phyloP scores from a whole-genome alignment of 2,797 vertebrate genomes.

The Lacerta bilineata region DNA sequence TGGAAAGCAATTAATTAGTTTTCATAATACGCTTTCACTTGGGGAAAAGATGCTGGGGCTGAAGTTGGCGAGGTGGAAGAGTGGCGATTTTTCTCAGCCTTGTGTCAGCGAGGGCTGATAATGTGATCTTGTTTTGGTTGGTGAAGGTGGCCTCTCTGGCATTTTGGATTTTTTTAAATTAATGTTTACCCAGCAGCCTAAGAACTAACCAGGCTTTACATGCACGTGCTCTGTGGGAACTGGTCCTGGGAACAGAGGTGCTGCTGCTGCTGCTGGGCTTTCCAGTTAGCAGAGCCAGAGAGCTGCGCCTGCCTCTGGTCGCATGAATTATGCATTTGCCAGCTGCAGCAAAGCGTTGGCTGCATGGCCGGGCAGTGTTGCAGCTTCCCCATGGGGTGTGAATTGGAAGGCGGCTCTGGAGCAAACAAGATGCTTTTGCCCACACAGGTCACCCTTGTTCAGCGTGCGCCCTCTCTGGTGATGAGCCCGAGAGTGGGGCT shows the following conservation, averaged over 20 bases:
- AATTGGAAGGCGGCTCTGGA: conserved; percentile 36
- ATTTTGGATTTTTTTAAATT: conserved; percentile 79
- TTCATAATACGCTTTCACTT: conserved; percentile 81
- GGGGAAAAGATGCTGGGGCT: conserved; percentile 75
- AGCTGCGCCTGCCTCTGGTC: conserved; percentile 81
- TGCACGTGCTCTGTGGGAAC: conserved; percentile 80
- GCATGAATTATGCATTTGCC: conserved; percentile 80
- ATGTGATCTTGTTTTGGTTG: conserved; percentile 65
- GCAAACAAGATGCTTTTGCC: too few relatives aligned
- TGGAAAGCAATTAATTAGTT: conserved; percentile 84
- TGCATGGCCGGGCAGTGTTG: conserved; percentile 65
- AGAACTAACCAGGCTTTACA: conserved; percentile 81
- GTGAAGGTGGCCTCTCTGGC: conserved; percentile 77
- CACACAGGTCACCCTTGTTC: neutral
- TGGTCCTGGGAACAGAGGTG: conserved; percentile 78
- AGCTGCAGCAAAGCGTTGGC: conserved; percentile 74
- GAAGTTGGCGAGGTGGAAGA: conserved; percentile 70
- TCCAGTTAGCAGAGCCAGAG: conserved; percentile 77
- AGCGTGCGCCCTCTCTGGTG: conserved; percentile 44
- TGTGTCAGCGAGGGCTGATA: conserved; percentile 71
- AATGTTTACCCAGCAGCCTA: conserved; percentile 81
- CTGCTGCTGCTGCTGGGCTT: conserved; percentile 81
- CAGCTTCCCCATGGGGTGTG: conserved; percentile 48
- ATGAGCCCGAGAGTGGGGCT: conserved; percentile 41
- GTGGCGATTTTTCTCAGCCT: conserved; percentile 68